Evolutionary conservation across 2,888 invertebrate species (phyloP).

Genomic region (Sepioteuthis lessoniana): DNA sequence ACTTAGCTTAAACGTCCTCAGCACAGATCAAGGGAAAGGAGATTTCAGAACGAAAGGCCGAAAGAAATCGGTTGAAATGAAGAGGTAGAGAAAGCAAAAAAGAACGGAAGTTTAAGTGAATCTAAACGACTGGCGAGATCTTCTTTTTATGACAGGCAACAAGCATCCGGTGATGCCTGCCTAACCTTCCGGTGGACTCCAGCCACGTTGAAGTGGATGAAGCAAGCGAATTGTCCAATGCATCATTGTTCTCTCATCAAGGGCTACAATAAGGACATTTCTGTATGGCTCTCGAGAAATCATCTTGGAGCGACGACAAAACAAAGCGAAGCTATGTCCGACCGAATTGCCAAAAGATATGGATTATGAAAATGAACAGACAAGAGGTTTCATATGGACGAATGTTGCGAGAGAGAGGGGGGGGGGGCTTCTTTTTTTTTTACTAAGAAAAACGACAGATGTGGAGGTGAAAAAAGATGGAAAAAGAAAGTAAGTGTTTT

Average conservation of each 20-base stretch:
- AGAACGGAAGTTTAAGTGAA: too few relatives aligned
- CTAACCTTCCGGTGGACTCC: not conserved
- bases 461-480: not conserved
- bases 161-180: not conserved
- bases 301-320: not conserved
- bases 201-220: not conserved
- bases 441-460: not conserved
- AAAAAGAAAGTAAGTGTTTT: too few relatives aligned
- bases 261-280: not conserved
- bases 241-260: not conserved
- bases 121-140: too few relatives aligned
- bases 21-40: too few relatives aligned
- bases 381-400: not conserved
- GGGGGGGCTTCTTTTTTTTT: not conserved
- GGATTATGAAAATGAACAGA: not conserved
- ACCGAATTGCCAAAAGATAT: not conserved
- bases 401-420: not conserved
- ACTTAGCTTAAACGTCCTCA: too few relatives aligned
- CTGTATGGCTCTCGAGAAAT: not conserved
- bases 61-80: too few relatives aligned
- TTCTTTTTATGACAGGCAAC: not conserved
- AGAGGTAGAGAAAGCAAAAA: too few relatives aligned
- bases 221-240: not conserved
- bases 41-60: too few relatives aligned
- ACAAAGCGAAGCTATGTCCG: not conserved